Conservation (phyloP, 2,113 vertebrate species). For the Acrocephalus arundinaceus region DNA sequence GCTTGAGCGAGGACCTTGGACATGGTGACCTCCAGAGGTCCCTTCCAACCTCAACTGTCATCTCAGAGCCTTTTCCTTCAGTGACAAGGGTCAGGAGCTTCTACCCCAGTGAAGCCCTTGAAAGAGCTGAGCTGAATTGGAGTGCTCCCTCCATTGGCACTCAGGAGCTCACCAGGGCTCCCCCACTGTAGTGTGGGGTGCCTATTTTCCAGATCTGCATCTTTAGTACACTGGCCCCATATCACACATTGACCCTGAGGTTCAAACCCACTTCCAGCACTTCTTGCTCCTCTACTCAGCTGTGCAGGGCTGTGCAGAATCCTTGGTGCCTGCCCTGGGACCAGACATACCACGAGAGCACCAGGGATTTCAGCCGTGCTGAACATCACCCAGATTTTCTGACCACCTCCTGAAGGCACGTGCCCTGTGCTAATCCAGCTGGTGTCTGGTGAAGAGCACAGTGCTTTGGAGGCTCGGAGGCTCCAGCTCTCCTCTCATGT, state of each 20-base stretch:
- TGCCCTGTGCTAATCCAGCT: neutral
- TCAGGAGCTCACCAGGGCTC: neutral
- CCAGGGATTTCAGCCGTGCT: neutral
- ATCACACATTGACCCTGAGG: neutral
- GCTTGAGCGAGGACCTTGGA: neutral
- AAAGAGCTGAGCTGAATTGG: neutral
- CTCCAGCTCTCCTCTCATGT: neutral
- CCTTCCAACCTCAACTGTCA: neutral
- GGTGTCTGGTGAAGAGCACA: neutral
- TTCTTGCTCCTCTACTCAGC: neutral
- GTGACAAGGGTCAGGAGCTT: neutral
- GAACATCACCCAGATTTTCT: neutral
- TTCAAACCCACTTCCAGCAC: neutral
- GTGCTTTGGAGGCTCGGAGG: neutral
- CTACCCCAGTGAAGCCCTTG: neutral
- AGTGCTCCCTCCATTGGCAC: neutral
- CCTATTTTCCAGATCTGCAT: neutral
- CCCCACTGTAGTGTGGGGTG: neutral
- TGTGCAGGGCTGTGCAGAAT: neutral
- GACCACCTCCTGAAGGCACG: rapidly evolving
- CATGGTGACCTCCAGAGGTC: neutral
- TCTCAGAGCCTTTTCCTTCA: neutral
- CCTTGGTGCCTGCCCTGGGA: no score
- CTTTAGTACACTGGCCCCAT: neutral
- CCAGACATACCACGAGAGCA: neutral